These are phyloP conservation scores for Rhabdornis inornatus DNA, from an alignment of 2,113 vertebrate species.

Conservation along the genomic window DNA sequence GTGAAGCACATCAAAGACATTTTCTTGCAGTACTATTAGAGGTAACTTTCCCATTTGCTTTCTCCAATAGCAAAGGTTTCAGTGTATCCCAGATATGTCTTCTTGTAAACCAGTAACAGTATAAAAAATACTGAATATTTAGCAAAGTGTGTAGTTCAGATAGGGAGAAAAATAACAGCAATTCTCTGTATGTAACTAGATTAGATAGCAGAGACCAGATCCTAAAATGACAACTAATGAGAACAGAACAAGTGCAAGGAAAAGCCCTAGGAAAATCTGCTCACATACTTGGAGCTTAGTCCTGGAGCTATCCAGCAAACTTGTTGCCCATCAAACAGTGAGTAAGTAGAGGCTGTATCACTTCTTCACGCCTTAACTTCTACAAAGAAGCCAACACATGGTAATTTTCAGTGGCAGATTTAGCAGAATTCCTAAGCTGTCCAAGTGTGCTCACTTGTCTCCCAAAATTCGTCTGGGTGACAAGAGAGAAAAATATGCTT, in stretches of 20 bases:
- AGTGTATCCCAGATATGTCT: background rate
- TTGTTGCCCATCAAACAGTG: background rate
- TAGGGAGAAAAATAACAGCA: background rate
- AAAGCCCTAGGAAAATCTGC: background rate
- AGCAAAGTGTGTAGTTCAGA: background rate
- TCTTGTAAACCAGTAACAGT: background rate
- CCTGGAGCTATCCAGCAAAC: background rate
- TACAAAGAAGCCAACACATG: background rate
- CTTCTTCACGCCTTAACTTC: background rate
- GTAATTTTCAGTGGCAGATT: background rate
- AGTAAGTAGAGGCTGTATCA: background rate
- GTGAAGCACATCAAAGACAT: background rate
- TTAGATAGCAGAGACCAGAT: background rate
- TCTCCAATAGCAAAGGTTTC: background rate
- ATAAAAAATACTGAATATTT: background rate
- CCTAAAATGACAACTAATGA: background rate
- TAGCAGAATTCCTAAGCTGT: background rate
- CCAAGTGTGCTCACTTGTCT: background rate
- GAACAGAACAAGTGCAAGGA: background rate
- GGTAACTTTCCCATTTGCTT: background rate
- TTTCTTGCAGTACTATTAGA: background rate
- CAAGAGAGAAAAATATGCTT: background rate
- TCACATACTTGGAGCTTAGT: background rate
- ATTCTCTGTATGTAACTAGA: background rate
- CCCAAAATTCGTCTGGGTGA: background rate